Conservation (phyloP, 2,113 vertebrate species). For the Vanacampus margaritifer region DNA sequence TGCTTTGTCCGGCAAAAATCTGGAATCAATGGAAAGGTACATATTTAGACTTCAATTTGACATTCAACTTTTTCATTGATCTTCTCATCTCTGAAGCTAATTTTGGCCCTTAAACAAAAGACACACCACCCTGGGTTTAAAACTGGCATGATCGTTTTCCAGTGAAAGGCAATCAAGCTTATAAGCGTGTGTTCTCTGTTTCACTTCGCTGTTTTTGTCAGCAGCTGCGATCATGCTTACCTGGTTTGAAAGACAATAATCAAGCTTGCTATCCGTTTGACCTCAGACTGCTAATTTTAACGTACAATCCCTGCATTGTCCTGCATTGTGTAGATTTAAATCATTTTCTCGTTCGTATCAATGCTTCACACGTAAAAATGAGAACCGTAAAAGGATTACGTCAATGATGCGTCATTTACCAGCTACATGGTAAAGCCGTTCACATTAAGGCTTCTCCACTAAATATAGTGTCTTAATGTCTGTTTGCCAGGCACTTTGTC, state of each 20-base stretch:
- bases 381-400: conserved; percentile 64
- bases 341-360: conserved; percentile 34
- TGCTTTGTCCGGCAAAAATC: conserved; percentile 40
- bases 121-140: conserved; percentile 10
- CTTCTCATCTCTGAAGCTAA: conserved; percentile 43
- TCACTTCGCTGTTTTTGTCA: conserved; percentile 27
- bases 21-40: conserved; percentile 25
- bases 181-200: conserved; percentile 41
- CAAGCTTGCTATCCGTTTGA: conserved; percentile 20
- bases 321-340: conserved; percentile 28
- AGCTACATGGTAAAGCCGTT: conserved; percentile 49
- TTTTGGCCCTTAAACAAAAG: conserved; percentile 13
- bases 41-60: conserved; percentile 27
- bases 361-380: conserved; percentile 38
- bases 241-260: conserved; percentile 19
- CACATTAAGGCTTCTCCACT: conserved; percentile 43
- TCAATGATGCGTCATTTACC: conserved; percentile 41
- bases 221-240: conserved; percentile 25
- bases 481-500: conserved; percentile 46
- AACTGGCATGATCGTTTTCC: conserved; percentile 46
- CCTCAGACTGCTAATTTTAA: conserved; percentile 26
- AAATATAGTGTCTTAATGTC: conserved; percentile 51
- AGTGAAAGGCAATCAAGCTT: conserved; percentile 49
- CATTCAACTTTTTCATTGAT: conserved; percentile 17
- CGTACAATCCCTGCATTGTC: conserved; percentile 23